A percentile compares a stretch with the other conserved stretches of the same genome.
phyloP scores from a whole-genome alignment of 92 coral and sea anemone species.

The Actinostola sp. region DNA sequence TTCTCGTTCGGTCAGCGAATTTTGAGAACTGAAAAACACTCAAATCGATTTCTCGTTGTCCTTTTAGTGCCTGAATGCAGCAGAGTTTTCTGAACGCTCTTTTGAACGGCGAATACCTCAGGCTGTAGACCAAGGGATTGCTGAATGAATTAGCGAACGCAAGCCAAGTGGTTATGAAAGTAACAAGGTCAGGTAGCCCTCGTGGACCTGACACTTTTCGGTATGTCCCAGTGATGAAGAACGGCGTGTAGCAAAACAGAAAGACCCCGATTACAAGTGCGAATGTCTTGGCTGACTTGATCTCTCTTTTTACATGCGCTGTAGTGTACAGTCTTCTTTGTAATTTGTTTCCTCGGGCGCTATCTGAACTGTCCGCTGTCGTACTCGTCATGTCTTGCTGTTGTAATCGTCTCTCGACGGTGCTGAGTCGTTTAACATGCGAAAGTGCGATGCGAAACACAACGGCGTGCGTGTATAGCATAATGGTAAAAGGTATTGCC shows the following conservation, averaged over 20 bases:
- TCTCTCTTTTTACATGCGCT: conserved; percentile 63
- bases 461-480: conserved; percentile 69
- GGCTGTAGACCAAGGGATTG: conserved; percentile 83
- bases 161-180: conserved; percentile 74
- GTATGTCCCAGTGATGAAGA: conserved; percentile 77
- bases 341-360: neutral
- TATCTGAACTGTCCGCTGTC: neutral
- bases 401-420: conserved; percentile 55
- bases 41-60: neutral
- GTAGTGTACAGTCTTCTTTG: conserved; percentile 7
- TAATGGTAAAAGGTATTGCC: conserved; percentile 68
- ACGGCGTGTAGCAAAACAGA: conserved; percentile 84
- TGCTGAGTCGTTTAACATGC: conserved; percentile 70
- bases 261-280: conserved; percentile 81
- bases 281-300: conserved; percentile 81
- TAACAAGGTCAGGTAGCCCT: conserved; percentile 45
- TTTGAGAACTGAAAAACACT: neutral
- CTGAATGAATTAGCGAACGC: conserved; percentile 86
- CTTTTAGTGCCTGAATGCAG: neutral
- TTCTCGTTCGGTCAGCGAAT: neutral
- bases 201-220: conserved; percentile 65
- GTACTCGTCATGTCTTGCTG: conserved; percentile 1
- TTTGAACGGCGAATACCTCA: conserved; percentile 79
- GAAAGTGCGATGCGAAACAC: conserved; percentile 74
- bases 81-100: conserved; percentile 75